phyloP scores from a whole-genome alignment of 2,797 vertebrate genomes.

The Oreochromis grahami region DNA sequence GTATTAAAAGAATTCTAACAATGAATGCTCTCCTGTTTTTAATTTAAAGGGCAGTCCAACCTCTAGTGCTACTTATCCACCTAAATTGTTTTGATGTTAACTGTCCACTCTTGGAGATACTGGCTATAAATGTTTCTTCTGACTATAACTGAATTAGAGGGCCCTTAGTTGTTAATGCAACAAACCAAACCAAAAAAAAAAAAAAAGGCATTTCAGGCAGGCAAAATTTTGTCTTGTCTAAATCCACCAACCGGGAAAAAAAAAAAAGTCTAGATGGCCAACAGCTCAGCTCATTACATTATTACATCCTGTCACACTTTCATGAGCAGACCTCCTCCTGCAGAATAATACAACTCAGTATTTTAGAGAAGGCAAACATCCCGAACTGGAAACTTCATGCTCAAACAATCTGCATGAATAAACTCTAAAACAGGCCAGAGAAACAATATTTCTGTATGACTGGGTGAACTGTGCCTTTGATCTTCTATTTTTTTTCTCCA shows the following conservation, averaged over 20 bases:
- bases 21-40: neutral
- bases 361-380: neutral
- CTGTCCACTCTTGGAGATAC: neutral
- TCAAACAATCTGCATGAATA: neutral
- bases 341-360: neutral
- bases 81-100: neutral
- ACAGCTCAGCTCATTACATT: neutral
- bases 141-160: neutral
- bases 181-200: neutral
- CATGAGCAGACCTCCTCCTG: neutral
- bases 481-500: neutral
- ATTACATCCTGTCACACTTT: neutral
- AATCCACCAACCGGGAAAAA: neutral
- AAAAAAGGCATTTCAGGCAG: neutral
- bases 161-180: neutral
- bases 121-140: neutral
- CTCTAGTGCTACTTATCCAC: neutral
- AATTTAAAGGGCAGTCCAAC: neutral
- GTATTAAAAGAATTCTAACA: conserved; percentile 13
- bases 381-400: neutral
- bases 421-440: neutral
- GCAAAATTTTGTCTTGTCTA: neutral
- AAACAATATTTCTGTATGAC: neutral
- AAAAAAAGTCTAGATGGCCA: neutral
- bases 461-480: neutral